phyloP scores from a whole-genome alignment of 2,797 vertebrate species.

The Pipistrellus nathusii region DNA sequence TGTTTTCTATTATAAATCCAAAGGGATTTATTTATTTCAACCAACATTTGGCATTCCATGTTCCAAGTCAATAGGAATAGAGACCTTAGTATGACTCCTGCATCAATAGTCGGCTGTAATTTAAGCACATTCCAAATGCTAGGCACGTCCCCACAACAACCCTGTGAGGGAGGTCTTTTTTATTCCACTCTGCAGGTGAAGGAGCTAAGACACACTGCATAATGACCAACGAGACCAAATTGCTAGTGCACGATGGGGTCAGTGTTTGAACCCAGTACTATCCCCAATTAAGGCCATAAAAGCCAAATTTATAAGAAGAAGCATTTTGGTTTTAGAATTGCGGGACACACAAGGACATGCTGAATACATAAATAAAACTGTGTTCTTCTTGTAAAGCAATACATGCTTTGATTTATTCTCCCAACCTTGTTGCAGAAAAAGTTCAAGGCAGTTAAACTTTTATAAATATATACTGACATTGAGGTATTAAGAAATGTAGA shows the following conservation, averaged over 20 bases:
- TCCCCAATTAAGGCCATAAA: neutral
- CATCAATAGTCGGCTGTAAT: neutral
- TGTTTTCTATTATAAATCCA: neutral
- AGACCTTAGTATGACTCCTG: neutral
- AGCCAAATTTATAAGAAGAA: neutral
- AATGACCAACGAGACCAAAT: neutral
- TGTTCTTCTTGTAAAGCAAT: conserved; percentile 32
- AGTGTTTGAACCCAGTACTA: neutral
- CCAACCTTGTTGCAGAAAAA: neutral
- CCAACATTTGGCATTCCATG: neutral
- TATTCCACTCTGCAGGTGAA: neutral
- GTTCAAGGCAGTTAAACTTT: conserved; percentile 17
- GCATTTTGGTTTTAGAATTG: conserved; percentile 11
- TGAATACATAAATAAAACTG: neutral
- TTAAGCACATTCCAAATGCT: neutral
- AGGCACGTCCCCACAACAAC: neutral
- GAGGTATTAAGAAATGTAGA: neutral
- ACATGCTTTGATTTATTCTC: neutral
- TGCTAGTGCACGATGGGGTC: neutral
- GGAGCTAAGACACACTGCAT: neutral
- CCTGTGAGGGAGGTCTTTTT: neutral
- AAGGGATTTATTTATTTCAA: neutral
- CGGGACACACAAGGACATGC: neutral
- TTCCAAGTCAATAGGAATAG: neutral
- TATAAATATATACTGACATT: neutral